Evolutionary conservation across 2,888 invertebrate species (phyloP), one percentile per base, ranked within the genome.

Genomic region (Automeris io): DNA sequence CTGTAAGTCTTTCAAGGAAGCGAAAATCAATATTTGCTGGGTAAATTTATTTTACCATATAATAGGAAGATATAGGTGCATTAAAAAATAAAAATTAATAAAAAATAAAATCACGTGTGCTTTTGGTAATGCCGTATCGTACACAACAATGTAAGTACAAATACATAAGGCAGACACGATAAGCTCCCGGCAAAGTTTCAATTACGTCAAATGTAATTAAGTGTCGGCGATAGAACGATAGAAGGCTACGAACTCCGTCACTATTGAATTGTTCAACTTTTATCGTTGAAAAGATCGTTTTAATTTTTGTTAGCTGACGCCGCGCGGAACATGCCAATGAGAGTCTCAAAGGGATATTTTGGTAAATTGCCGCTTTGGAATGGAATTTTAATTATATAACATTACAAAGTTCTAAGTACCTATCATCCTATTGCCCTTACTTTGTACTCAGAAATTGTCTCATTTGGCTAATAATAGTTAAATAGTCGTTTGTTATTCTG

Each of bases 131-230:
- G 3, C 8, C 37, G 31, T 37, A 18, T 9, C 37, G 37, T 9
- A 22, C 16, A 39, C 33, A 42, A 37, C 41, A 49, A 42, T 46
- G 46, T 36, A 46, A 46, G 29, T 42, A 38, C 40, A 41, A 48
- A 53, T 49, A 49, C 49, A 53, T 43, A 47, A 55, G 41, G 51
- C 59, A 67, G 66, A 61, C 66, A 57, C 63, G 62, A 68, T 68
- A 63, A 63, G 61, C 57, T 61, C 47, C 38, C 50, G 41, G 44
- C 45, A 41, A 77, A 79, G 71, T 79, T 81, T 82, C 78, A 79
- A 80, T 80, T 80, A 78, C 58, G 45, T 57, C 55, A 49, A 60
- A 60, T 65, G 71, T 76, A 82, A 82, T 83, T 80, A 80, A 77
- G 74, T 73, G 74, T 57, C 63, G 66, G 41, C 61, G 64, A 61